These are phyloP conservation scores for Osedax fenrisi DNA, from an alignment of 2,888 invertebrate species.

Conservation along the genomic window DNA sequence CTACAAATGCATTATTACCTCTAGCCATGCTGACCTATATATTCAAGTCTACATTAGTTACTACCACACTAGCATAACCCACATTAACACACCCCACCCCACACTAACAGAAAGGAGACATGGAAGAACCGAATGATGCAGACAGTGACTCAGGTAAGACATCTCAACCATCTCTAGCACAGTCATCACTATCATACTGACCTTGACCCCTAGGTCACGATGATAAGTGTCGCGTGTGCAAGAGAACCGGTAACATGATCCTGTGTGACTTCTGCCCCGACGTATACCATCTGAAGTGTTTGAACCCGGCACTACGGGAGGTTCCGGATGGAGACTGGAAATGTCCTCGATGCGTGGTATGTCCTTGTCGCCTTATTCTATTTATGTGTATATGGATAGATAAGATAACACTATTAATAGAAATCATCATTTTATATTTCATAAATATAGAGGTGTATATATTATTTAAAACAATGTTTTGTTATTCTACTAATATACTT, in stretches of 20 bases:
- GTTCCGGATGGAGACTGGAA: slow-evolving; percentile 39
- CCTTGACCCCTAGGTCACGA: slow-evolving; percentile 11
- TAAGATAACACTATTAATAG: too few relatives aligned
- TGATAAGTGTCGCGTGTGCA: slow-evolving; percentile 31
- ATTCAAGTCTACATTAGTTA: too few relatives aligned
- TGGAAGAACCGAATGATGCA: slow-evolving; percentile 28
- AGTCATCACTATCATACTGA: background rate
- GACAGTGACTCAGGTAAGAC: slow-evolving; percentile 21
- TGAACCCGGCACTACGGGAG: slow-evolving; percentile 35
- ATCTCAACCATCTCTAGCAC: background rate
- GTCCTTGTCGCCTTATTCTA: too few relatives aligned
- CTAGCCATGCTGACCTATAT: too few relatives aligned
- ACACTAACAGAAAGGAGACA: slow-evolving; percentile 19
- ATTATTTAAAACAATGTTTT: too few relatives aligned
- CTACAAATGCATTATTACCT: too few relatives aligned
- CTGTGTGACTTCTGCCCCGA: slow-evolving; percentile 37
- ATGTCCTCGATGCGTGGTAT: slow-evolving; percentile 37
- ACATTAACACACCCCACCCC: too few relatives aligned
- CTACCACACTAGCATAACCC: too few relatives aligned
- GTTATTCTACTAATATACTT: too few relatives aligned
- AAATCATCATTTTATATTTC: too few relatives aligned
- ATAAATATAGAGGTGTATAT: too few relatives aligned
- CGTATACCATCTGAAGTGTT: slow-evolving; percentile 37
- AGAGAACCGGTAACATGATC: slow-evolving; percentile 36
- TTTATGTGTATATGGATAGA: too few relatives aligned